Evolutionary conservation across 2,113 vertebrate species (phyloP), one percentile per base, ranked within the genome.

Genomic region (Scalopus aquaticus): DNA sequence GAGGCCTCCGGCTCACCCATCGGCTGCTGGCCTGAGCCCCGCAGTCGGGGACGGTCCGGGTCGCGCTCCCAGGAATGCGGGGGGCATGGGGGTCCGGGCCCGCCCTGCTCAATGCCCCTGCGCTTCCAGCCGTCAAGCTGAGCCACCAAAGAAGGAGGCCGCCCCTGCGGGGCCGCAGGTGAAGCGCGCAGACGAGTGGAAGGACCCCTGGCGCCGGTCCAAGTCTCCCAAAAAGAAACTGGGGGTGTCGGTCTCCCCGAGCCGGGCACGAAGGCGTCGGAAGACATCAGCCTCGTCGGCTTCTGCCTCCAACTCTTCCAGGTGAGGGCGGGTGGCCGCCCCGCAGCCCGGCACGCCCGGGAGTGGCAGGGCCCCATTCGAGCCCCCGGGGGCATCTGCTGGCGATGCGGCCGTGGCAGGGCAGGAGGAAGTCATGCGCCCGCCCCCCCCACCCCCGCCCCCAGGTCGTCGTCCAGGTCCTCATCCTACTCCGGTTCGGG

Each of bases 121-220:
- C 74, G 3, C 70, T 95, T 95, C 58, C 82, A 99, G 98, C 96
- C 98, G 98, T 24, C 98, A 98, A 67, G 97, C 98, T 30, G 98
- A 99, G 87, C 98, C 98, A 26, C 97, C 98, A 56, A 99, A 99
- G 98, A 99, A 99, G 97, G 99, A 99, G 49, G 37, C 88, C 0
- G 0, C 97, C 0, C 86, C 98, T 3, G 12, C 96, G 1, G 90
- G 97, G 0, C 58, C 98, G 0, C 97, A 98, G 44, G 98, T 99
- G 3, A 99, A 99, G 96, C 98, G 99, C 4, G 99, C 99, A 0
- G 99, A 99, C 8, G 99, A 99, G 85, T 99, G 99, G 99, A 99
- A 99, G 96, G 99, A 99, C 79, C 99, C 99, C 0, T 99, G 99
- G 99, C 99, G 99, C 77, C 99, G 99, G 97, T 99, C 99, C 78